Percentiles rank a stretch among this genome's conserved stretches.
Evolutionary conservation across 2,888 invertebrate species (phyloP).

Genomic region (Endotricha flammealis): DNA sequence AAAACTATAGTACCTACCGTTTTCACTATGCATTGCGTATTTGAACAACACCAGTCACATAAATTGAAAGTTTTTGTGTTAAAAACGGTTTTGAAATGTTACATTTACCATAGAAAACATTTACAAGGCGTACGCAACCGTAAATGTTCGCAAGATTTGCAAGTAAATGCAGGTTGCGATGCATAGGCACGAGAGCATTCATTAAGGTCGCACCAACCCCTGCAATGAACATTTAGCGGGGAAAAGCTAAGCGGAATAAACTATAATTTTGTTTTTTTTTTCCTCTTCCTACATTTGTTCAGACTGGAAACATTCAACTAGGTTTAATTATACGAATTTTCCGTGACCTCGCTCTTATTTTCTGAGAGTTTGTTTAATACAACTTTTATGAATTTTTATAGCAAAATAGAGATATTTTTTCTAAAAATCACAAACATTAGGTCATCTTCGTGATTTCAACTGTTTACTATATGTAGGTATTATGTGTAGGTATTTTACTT

Average conservation of each 20-base stretch:
- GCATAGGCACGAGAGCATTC: constrained; percentile 49
- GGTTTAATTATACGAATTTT: constrained; percentile 10
- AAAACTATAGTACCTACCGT: no score
- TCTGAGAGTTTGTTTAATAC: not conserved
- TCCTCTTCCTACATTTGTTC: constrained; percentile 27
- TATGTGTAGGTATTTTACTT: no score
- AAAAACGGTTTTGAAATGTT: no score
- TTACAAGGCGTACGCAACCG: constrained; percentile 35
- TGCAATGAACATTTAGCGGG: constrained; percentile 34
- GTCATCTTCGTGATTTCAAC: no score
- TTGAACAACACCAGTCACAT: no score
- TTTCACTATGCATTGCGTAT: no score
- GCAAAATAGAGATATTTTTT: no score
- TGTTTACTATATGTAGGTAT: no score
- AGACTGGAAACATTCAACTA: constrained; percentile 23
- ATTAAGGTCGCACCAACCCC: constrained; percentile 51
- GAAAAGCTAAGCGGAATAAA: constrained; percentile 42
- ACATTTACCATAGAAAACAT: constrained; percentile 2
- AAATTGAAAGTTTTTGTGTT: no score
- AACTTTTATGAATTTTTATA: not conserved
- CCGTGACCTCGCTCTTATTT: constrained; percentile 1
- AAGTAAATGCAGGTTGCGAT: constrained; percentile 31
- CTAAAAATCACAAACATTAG: no score
- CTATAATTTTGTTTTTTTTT: constrained; percentile 38
- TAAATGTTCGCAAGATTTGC: constrained; percentile 35